Percentiles rank a stretch among this genome's conserved stretches.
phyloP scores from a whole-genome alignment of 2,113 vertebrate genomes.

The Indicator maculatus region DNA sequence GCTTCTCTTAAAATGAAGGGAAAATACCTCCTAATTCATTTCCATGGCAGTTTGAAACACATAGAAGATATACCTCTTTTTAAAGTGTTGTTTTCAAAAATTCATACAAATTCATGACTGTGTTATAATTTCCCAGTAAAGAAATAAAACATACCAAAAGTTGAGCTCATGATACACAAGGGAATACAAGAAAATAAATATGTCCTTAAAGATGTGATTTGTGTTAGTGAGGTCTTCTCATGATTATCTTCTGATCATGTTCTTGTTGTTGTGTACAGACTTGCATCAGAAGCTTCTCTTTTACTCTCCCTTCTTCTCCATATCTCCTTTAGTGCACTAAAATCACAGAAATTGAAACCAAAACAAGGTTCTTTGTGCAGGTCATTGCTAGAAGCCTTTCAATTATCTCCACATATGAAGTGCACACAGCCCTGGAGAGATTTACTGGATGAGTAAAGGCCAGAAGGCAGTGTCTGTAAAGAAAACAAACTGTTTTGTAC shows the following conservation, averaged over 20 bases:
- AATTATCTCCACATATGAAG: neutral
- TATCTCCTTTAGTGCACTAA: neutral
- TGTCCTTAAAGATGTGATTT: neutral
- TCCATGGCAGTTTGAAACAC: constrained; percentile 1
- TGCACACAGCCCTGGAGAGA: neutral
- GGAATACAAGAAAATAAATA: neutral
- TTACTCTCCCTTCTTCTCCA: neutral
- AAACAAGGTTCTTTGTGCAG: neutral
- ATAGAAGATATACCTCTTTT: neutral
- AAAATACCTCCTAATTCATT: constrained; percentile 35
- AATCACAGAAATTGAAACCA: neutral
- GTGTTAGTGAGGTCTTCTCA: neutral
- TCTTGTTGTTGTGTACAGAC: neutral
- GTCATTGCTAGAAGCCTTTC: neutral
- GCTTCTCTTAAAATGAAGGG: neutral
- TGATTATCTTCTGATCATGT: neutral
- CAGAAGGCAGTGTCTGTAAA: neutral
- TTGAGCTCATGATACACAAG: neutral
- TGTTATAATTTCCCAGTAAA: neutral
- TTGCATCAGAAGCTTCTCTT: neutral
- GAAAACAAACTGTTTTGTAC: neutral
- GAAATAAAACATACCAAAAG: neutral
- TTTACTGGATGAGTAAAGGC: neutral
- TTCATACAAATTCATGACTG: neutral
- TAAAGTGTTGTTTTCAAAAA: neutral